Evolutionary conservation across 2,797 vertebrate species (phyloP), one percentile per base, ranked within the genome.

Genomic region (Petrocephalus schoutedeni): DNA sequence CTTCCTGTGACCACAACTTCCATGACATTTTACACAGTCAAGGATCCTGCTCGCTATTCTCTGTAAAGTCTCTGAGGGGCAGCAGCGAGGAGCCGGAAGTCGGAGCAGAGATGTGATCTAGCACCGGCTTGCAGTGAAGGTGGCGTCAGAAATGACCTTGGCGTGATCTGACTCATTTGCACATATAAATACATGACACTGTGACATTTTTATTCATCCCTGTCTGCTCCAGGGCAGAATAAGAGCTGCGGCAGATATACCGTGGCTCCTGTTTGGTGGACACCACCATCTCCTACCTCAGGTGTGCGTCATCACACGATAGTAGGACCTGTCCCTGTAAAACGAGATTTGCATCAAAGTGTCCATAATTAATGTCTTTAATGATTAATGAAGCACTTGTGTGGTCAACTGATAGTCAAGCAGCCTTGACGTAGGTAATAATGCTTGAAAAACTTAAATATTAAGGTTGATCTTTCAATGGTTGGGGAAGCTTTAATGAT

Each of bases 401-500:
- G 82, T 54, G 51, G 82, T 85, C 53, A 85, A 28, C 82, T 85
- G 23, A 85, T 23, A 85, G 53, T 54, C 53, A 54, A 54, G 4
- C 21, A 56, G 45, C 49, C 49, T 85, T 85, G 53, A 56, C 10
- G 28, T 49, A 54, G 82, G 10, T 28, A 85, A 54, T 54, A 54
- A 85, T 54, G 82, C 49, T 85, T 54, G 82, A 54, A 54, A 23
- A 85, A 53, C 53, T 28, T 32, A 54, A 77, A 77, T 41, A 77
- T 77, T 77, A 77, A 77, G 71, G 36, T n/a, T 49, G 36, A 77
- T 77, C 41, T 77, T 77, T 77, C 71, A 77, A 9, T 77, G 71
- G 71, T 77, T 77, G 32, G 36, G 45, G 41, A 77, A 77, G 71
- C 41, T 77, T 77, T 45, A 74, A 12, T 74, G 71, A 77, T 14